Conservation (phyloP, 2,888 invertebrate species). For the Thereva nobilitata region DNA sequence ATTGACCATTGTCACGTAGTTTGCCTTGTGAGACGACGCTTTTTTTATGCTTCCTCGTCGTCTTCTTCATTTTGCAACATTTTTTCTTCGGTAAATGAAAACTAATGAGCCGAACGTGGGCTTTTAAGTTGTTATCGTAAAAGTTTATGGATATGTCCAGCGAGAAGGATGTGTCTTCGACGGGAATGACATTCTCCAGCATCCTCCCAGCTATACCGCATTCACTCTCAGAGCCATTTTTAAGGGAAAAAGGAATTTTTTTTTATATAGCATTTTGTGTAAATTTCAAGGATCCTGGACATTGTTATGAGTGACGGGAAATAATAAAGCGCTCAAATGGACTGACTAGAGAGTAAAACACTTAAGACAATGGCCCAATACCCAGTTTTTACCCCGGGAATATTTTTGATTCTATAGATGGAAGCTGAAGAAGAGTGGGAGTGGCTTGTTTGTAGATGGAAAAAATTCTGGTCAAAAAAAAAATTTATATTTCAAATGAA, state of each 20-base stretch:
- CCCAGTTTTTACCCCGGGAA: no score
- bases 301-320: no score
- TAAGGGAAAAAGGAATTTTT: background rate
- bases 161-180: conserved; percentile 23
- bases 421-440: no score
- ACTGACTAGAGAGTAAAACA: no score
- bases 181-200: conserved; percentile 23
- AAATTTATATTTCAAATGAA: conserved; percentile 18
- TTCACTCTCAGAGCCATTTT: conserved; percentile 22
- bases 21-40: conserved; percentile 24
- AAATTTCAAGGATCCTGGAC: no score
- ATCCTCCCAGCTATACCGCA: background rate
- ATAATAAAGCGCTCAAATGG: no score
- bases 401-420: no score
- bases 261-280: background rate
- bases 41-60: conserved; percentile 38
- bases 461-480: conserved; percentile 15
- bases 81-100: conserved; percentile 42
- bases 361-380: no score
- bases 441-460: background rate
- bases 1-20: conserved; percentile 41
- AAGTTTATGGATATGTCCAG: conserved; percentile 41
- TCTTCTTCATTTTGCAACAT: conserved; percentile 41
- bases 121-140: conserved; percentile 43
- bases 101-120: conserved; percentile 43